Base-by-base conservation (phyloP, 1,140 invertebrate genomes). In the Archivesica marissinica region DNA sequence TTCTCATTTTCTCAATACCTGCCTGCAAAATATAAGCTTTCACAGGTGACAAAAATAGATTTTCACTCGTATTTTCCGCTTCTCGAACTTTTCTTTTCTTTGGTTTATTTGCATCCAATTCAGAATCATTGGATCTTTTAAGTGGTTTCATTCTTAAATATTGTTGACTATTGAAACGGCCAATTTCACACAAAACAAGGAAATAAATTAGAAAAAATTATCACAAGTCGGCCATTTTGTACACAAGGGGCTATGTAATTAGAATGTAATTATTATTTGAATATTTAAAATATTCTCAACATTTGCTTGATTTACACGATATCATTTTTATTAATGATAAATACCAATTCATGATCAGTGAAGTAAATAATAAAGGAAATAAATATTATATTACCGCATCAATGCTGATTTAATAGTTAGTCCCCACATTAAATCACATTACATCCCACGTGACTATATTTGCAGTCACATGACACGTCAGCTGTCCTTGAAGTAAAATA, bases 1-100 rank as follows among this genome's bases (percentile, higher is more conserved):
- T 66, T 84, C 93, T 89, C 39, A 86, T 89, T 88, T 93, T 93
- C 64, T 93, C 90, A 79, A 94, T 93, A 3, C 93, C 88, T 23
- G 92, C 90, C 76, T 87, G 88, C 15, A 93, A 44, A 70, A 93
- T 90, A 72, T 88, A 91, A 44, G 87, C 72, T 33, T 88, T 87
- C 13, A 88, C 30, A 28, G 72, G 61, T 23, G 70, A 28, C n/a
- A 90, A 77, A 61, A 89, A 90, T 4, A 35, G 13, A 3, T 77
- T 59, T 15, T 64, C 76, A 2, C 2, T 3, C 4, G 20, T 47
- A 1, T 47, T 30, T 33, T 11, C 38, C 23, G 64, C 23, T 44
- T 44, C 11, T 15, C 2, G 30, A 35, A 35, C 0, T 50, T 72
- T 72, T 28, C 23, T 47, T 23, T 25, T 72, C 15, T 72, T 72